phyloP scores from a whole-genome alignment of 2,888 invertebrate species.

The Tetrapedia diversipes region DNA sequence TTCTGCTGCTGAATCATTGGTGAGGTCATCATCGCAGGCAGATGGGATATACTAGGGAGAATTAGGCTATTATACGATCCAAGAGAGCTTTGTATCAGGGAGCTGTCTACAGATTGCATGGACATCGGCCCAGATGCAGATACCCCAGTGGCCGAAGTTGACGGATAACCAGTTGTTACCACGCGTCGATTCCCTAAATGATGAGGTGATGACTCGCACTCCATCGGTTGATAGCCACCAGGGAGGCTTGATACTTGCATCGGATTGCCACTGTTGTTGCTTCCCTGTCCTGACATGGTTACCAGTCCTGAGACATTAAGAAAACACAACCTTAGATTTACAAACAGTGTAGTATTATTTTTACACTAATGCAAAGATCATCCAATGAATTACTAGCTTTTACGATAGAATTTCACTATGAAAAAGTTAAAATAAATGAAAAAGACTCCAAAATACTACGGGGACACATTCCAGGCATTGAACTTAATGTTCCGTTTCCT shows the following conservation, averaged over 20 bases:
- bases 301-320: constrained; percentile 80
- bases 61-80: constrained; percentile 82
- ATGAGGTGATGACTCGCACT: constrained; percentile 89
- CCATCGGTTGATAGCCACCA: constrained; percentile 87
- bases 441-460: constrained; percentile 72
- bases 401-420: constrained; percentile 66
- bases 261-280: constrained; percentile 75
- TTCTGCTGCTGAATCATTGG: constrained; percentile 80
- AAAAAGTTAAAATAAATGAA: constrained; percentile 54
- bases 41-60: constrained; percentile 82
- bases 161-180: constrained; percentile 73
- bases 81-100: constrained; percentile 83
- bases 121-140: constrained; percentile 77
- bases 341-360: background rate
- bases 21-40: constrained; percentile 80
- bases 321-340: constrained; percentile 46
- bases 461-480: constrained; percentile 73
- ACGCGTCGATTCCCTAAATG: constrained; percentile 78
- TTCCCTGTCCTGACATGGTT: constrained; percentile 82
- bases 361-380: constrained; percentile 67
- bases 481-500: constrained; percentile 57
- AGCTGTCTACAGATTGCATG: constrained; percentile 79
- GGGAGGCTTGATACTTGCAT: constrained; percentile 80
- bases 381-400: constrained; percentile 72
- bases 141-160: constrained; percentile 73